Evolutionary conservation across 1,140 invertebrate species (phyloP).

Genomic region (Eupeodes corollae): DNA sequence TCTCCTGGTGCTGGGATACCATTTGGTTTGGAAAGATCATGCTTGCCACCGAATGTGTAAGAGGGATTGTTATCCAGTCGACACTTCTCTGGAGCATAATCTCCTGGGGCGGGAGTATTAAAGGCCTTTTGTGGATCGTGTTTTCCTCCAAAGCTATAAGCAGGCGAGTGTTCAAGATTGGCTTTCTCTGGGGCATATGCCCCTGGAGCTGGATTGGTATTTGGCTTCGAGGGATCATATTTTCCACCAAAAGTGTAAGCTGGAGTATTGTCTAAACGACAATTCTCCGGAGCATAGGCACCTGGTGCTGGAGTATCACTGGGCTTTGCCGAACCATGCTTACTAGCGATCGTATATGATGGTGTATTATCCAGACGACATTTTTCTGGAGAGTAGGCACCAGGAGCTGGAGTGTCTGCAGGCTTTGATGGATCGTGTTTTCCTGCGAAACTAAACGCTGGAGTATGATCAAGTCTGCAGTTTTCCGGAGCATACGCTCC

Average conservation of each 20-base stretch:
- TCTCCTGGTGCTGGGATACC: slow-evolving; percentile 39
- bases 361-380: slow-evolving; percentile 46
- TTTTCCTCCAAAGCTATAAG: slow-evolving; percentile 40
- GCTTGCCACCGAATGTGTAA: slow-evolving; percentile 41
- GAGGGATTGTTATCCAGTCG: slow-evolving; percentile 39
- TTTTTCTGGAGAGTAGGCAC: slow-evolving; percentile 44
- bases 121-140: slow-evolving; percentile 34
- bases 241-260: slow-evolving; percentile 38
- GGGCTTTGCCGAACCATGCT: slow-evolving; percentile 38
- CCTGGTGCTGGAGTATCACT: slow-evolving; percentile 44
- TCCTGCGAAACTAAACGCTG: slow-evolving; percentile 46
- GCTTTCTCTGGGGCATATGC: slow-evolving; percentile 48
- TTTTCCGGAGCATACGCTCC: slow-evolving; percentile 55
- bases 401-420: slow-evolving; percentile 41
- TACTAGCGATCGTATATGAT: slow-evolving; percentile 44
- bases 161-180: slow-evolving; percentile 45
- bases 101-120: slow-evolving; percentile 41
- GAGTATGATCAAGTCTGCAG: slow-evolving; percentile 45
- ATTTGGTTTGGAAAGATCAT: slow-evolving; percentile 34
- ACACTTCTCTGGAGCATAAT: slow-evolving; percentile 48
- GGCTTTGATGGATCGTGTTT: slow-evolving; percentile 44
- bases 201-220: slow-evolving; percentile 46
- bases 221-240: slow-evolving; percentile 38
- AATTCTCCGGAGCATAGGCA: slow-evolving; percentile 43
- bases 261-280: slow-evolving; percentile 41